A percentile compares a stretch with the other conserved stretches of the same genome.
These are phyloP conservation scores for Tragelaphus strepsiceros DNA, from an alignment of 2,113 vertebrate species.

Conservation along the genomic window DNA sequence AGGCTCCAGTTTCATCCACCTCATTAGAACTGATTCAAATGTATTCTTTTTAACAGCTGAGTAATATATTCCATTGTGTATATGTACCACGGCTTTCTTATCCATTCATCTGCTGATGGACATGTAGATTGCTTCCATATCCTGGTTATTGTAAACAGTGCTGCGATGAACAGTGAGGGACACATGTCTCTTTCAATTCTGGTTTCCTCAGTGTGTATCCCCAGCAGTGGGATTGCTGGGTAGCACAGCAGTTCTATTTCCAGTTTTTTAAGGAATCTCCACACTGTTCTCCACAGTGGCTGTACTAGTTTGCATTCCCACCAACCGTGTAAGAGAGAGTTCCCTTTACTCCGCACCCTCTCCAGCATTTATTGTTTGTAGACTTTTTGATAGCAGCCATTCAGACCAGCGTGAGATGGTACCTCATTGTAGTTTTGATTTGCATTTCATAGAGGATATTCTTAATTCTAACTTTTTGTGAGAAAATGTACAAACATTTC, in stretches of 20 bases:
- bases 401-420: background rate
- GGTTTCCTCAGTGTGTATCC: background rate
- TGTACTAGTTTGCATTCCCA: background rate
- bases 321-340: background rate
- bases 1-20: background rate
- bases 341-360: background rate
- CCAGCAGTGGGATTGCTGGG: background rate
- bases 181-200: background rate
- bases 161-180: accelerated
- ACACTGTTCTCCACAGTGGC: background rate
- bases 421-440: background rate
- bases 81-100: background rate
- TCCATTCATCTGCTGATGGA: background rate
- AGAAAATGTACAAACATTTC: background rate
- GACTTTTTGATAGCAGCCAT: background rate
- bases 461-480: background rate
- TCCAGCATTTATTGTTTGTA: background rate
- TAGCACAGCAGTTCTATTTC: background rate
- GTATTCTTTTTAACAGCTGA: background rate
- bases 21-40: background rate
- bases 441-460: background rate
- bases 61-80: background rate
- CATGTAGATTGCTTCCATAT: background rate
- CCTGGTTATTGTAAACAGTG: background rate
- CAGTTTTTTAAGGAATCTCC: background rate